Evolutionary conservation across 2,888 invertebrate species (phyloP).

Genomic region (Himalopsyche anomala): DNA sequence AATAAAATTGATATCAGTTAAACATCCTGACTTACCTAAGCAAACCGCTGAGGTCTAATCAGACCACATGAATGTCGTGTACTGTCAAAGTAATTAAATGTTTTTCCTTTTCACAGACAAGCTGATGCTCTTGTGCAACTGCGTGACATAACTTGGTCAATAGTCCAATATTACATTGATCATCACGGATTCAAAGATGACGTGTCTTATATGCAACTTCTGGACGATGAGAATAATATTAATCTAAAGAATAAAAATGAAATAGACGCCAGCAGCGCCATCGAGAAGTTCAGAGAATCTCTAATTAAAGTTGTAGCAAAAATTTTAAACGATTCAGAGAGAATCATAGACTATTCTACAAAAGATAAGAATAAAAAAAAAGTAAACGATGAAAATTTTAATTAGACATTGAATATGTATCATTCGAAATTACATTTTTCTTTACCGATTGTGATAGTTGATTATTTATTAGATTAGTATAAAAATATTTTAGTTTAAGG

Average conservation of each 20-base stretch:
- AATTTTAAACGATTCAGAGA: conserved; percentile 65
- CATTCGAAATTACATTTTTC: not conserved
- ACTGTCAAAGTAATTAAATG: conserved; percentile 10
- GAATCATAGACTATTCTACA: conserved; percentile 8
- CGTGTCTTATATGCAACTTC: not conserved
- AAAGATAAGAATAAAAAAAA: not conserved
- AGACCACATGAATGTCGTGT: too few relatives aligned
- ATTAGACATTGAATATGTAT: conserved; percentile 32
- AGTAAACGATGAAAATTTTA: not conserved
- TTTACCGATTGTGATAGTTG: conserved; percentile 12
- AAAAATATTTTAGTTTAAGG: not conserved
- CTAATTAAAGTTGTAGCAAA: conserved; percentile 67
- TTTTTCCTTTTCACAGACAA: conserved; percentile 74
- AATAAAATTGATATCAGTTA: too few relatives aligned
- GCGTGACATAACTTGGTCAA: conserved; percentile 74
- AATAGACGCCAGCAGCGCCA: conserved; percentile 53
- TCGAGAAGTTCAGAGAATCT: conserved; percentile 66
- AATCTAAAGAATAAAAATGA: not conserved
- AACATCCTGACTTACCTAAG: too few relatives aligned
- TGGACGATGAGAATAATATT: conserved; percentile 31
- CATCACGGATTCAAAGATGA: conserved; percentile 68
- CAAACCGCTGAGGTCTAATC: too few relatives aligned
- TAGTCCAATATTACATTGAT: conserved; percentile 75
- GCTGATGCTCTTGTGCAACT: conserved; percentile 72
- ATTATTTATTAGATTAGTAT: not conserved